Percentiles rank a stretch among this genome's conserved stretches.
Evolutionary conservation across 2,113 vertebrate genomes (phyloP).

Genomic region (Antechinus stuartii): DNA sequence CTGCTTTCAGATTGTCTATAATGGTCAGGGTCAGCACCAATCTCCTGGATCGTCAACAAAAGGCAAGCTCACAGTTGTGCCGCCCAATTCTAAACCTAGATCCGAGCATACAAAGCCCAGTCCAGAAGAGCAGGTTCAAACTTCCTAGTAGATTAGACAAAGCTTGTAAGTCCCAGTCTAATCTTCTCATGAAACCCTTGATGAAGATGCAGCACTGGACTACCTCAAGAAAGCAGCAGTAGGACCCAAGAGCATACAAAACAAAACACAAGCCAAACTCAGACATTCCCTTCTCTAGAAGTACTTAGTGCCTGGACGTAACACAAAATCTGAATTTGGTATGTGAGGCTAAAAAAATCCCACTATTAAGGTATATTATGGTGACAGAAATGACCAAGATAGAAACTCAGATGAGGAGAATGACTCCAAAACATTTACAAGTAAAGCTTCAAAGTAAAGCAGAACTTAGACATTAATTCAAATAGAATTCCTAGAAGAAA

Average conservation of each 20-base stretch:
- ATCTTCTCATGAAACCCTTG: neutral
- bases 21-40: neutral
- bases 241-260: neutral
- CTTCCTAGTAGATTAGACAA: neutral
- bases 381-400: neutral
- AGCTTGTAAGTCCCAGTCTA: neutral
- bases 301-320: no score
- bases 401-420: neutral
- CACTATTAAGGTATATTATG: neutral
- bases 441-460: neutral
- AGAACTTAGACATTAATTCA: neutral
- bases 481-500: neutral
- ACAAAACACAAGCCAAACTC: neutral
- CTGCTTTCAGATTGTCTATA: neutral
- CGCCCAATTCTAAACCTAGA: neutral
- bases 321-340: no score
- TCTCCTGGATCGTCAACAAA: neutral
- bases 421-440: neutral
- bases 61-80: neutral
- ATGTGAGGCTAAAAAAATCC: neutral
- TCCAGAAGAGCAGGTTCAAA: neutral
- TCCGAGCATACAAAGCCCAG: neutral
- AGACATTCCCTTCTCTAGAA: neutral
- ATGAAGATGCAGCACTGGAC: neutral
- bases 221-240: neutral